Evolutionary conservation across 2,113 vertebrate genomes (phyloP).

Genomic region (Forbesichthys agassizii): DNA sequence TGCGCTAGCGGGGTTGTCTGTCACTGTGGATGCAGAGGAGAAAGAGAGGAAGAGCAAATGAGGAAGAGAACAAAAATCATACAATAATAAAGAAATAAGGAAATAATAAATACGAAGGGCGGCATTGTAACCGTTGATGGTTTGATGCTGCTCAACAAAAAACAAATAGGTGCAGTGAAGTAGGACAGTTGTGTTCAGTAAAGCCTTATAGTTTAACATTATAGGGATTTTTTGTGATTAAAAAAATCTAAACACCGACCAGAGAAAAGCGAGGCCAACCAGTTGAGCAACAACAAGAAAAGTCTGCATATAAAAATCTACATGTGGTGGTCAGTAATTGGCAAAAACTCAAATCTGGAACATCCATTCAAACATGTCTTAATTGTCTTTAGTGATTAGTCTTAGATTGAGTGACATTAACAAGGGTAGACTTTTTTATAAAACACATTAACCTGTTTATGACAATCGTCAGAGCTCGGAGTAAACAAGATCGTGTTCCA

Average conservation of each 20-base stretch:
- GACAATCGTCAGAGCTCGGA: no score
- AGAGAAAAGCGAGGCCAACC: no score
- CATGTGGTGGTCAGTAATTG: no score
- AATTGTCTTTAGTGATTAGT: background rate
- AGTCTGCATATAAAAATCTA: no score
- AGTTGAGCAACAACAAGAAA: background rate
- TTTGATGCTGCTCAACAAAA: no score
- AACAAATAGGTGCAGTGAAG: no score
- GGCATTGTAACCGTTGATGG: background rate
- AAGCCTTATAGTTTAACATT: no score
- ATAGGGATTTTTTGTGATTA: no score
- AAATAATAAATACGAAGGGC: background rate
- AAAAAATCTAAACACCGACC: no score
- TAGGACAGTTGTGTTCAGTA: no score
- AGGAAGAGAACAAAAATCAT: background rate
- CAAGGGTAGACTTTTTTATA: background rate
- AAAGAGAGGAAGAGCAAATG: background rate
- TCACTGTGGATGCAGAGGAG: constrained; percentile 21
- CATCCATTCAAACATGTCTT: background rate
- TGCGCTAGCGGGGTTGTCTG: constrained; percentile 8
- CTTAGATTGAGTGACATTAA: background rate
- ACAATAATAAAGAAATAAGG: background rate
- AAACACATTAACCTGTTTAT: background rate
- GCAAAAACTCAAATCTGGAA: no score
- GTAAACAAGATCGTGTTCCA: no score